Percentiles rank a stretch among this genome's conserved stretches.
phyloP scores from a whole-genome alignment of 2,113 vertebrate genomes.

The Pituophis catenifer region DNA sequence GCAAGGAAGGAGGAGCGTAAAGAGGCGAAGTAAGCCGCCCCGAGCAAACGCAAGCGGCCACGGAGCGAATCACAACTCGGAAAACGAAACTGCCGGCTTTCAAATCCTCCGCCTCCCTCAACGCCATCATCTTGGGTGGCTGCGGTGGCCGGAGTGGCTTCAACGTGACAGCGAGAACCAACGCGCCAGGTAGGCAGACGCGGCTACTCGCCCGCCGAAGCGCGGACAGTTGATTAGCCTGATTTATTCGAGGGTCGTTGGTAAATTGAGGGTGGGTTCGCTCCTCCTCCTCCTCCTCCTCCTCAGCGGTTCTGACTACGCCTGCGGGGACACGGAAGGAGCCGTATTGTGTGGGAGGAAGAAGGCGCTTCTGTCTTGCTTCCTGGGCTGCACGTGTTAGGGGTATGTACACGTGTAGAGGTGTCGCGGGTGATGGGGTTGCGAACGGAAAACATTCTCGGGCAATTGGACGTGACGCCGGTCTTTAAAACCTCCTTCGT shows the following conservation, averaged over 20 bases:
- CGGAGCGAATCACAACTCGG: slow-evolving; percentile 60
- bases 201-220: slow-evolving; percentile 1
- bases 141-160: neutral
- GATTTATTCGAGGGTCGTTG: slow-evolving; percentile 25
- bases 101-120: slow-evolving; percentile 70
- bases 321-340: neutral
- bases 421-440: neutral
- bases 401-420: neutral
- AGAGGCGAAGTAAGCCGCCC: neutral
- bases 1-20: neutral
- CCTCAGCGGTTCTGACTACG: neutral
- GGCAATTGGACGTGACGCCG: neutral
- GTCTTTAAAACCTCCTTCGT: neutral
- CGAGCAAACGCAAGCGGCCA: slow-evolving; percentile 36
- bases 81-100: slow-evolving; percentile 74
- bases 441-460: neutral
- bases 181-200: neutral
- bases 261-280: neutral
- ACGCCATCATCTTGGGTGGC: slow-evolving; percentile 58
- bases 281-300: too few species aligned
- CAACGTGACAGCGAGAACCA: slow-evolving; percentile 1
- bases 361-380: fast-evolving
- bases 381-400: neutral
- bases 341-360: neutral
- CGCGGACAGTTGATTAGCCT: neutral